These are phyloP conservation scores for Empis livida DNA, from an alignment of 2,888 invertebrate species.

Conservation along the genomic window DNA sequence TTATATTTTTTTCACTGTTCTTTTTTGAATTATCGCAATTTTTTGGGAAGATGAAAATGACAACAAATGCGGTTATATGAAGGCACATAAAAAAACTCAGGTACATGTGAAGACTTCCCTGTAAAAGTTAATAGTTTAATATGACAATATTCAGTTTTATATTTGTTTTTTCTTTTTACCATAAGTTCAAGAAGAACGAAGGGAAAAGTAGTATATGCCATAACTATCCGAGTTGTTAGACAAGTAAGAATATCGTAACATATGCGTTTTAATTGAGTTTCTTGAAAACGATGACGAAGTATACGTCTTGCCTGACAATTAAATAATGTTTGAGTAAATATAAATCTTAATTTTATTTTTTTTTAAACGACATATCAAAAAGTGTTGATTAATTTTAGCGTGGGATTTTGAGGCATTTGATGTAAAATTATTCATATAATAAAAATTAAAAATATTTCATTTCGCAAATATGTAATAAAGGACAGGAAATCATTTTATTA, in stretches of 20 bases:
- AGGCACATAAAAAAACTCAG: slow-evolving; percentile 38
- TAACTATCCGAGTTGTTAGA: slow-evolving; percentile 63
- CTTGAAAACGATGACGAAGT: slow-evolving; percentile 66
- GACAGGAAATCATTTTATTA: too few species aligned
- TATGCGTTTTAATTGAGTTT: slow-evolving; percentile 48
- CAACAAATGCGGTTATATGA: slow-evolving; percentile 32
- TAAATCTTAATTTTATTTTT: background rate
- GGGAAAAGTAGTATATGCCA: slow-evolving; percentile 84
- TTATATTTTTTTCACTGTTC: slow-evolving; percentile 2
- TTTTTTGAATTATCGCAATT: slow-evolving; percentile 12
- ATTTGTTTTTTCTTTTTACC: slow-evolving; percentile 50
- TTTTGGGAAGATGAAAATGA: slow-evolving; percentile 31
- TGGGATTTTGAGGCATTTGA: too few species aligned
- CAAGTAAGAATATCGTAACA: slow-evolving; percentile 77
- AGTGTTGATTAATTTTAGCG: background rate
- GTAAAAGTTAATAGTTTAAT: slow-evolving; percentile 11
- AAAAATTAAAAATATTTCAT: too few species aligned
- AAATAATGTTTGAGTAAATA: background rate
- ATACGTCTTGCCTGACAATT: slow-evolving; percentile 57
- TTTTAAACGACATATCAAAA: background rate
- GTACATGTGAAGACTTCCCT: slow-evolving; percentile 44
- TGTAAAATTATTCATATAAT: too few species aligned
- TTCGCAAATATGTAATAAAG: too few species aligned
- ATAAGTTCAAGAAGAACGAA: slow-evolving; percentile 81
- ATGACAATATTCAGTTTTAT: background rate